A percentile compares a stretch with the other conserved stretches of the same genome.
Conservation (phyloP, 2,113 vertebrate species). For the Steatornis caripensis region DNA sequence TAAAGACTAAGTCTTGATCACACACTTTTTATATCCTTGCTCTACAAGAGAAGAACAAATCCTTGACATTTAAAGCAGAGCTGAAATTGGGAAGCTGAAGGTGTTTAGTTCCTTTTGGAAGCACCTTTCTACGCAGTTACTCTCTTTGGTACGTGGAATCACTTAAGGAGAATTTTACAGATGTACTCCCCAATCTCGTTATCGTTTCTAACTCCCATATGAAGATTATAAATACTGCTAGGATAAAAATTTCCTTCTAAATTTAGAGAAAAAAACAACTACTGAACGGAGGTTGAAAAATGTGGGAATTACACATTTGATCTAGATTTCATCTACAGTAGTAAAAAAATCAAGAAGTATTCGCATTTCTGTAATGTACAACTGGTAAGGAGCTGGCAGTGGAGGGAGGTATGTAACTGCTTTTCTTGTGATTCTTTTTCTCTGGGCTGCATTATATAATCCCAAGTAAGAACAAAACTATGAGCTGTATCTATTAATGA, state of each 20-base stretch:
- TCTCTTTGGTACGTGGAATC: neutral
- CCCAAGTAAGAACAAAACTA: neutral
- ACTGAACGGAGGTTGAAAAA: neutral
- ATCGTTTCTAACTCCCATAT: neutral
- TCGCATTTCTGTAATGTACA: neutral
- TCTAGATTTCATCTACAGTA: neutral
- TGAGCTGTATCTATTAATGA: slow-evolving; percentile 13
- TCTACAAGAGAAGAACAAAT: neutral
- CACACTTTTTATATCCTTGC: neutral
- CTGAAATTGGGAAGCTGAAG: neutral
- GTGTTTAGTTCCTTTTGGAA: neutral
- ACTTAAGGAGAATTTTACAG: neutral
- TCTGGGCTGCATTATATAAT: neutral
- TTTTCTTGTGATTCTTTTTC: neutral
- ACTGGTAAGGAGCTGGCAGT: neutral
- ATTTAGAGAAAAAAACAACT: neutral
- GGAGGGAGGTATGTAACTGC: neutral
- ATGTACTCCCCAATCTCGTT: neutral
- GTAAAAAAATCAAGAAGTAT: neutral
- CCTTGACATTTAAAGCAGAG: neutral
- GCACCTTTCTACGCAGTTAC: neutral
- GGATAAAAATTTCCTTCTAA: neutral
- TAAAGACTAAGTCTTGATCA: neutral
- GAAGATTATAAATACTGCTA: neutral
- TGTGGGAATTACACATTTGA: neutral